A percentile compares a stretch with the other conserved stretches of the same genome.
These are phyloP conservation scores for Leptocoma aspasia DNA, from an alignment of 2,113 vertebrate species.

Conservation along the genomic window DNA sequence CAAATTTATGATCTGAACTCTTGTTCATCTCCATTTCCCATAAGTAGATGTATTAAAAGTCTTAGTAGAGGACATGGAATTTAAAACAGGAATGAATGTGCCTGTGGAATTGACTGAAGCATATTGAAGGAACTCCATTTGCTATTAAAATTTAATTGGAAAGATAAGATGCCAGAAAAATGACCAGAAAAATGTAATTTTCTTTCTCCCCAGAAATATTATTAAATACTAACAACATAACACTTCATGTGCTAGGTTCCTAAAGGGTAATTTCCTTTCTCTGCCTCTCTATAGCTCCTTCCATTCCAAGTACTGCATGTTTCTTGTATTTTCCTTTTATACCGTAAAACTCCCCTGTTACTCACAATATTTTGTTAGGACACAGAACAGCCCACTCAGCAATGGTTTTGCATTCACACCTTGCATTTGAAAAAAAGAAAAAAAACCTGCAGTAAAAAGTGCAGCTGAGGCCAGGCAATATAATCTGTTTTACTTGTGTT, in stretches of 20 bases:
- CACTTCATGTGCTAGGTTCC: neutral
- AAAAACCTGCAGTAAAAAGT: slow-evolving; percentile 3
- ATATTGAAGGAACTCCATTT: neutral
- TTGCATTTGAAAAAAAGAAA: slow-evolving; percentile 6
- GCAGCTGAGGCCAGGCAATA: slow-evolving; percentile 43
- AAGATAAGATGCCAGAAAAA: slow-evolving; percentile 4
- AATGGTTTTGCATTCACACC: slow-evolving; percentile 44
- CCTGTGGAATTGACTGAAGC: neutral
- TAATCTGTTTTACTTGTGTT: slow-evolving; percentile 1
- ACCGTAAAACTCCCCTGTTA: slow-evolving; percentile 8
- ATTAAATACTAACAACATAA: neutral
- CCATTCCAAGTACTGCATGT: neutral
- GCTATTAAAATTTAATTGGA: neutral
- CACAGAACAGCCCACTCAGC: slow-evolving; percentile 28
- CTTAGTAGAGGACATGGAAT: neutral
- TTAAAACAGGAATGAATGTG: neutral
- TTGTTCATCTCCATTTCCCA: neutral
- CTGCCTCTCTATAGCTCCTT: neutral
- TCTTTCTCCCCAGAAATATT: neutral
- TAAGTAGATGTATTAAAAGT: neutral
- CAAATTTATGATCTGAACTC: neutral
- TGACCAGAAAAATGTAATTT: neutral
- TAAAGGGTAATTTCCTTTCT: neutral
- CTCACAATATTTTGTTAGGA: slow-evolving; percentile 40
- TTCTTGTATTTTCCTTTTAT: slow-evolving; percentile 47